Base-by-base conservation (phyloP, 2,888 invertebrate species). In the Acronicta leporina region DNA sequence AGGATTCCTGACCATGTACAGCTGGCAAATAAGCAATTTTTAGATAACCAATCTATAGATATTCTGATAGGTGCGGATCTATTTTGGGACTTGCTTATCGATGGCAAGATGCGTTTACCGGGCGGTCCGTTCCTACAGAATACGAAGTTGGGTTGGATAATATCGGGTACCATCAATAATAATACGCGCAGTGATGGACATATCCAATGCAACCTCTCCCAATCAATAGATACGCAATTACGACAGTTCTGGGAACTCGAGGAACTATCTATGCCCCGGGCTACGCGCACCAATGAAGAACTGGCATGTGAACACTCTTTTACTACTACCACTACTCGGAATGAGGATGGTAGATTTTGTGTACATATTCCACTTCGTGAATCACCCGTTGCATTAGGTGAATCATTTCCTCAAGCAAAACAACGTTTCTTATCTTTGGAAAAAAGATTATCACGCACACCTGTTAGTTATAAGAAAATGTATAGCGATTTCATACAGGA, bases 211-310 rank as follows among this genome's bases (percentile, higher is more conserved):
- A 71, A 75, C 27, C 63, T 71, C 3, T 20, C 63, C 2, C 47
- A 50, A 8, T 16, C 63, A 6, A 41, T 68, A 15, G 57, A 73
- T n/a, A 15, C 7, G 8, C 72, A 72, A 50, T 40, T 73, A 33
- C 48, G 57, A 5, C 49, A 45, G 20, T 74, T 74, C 40, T 77
- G 75, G 77, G 75, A 77, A 43, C 27, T 77, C 0, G 70, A 73
- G 30, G 55, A 62, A 14, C 9, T 51, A 0, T 25, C 47, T 25
- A 2, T 8, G n/a, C 2, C 9, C 7, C 9, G 25, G 20, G 38
- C 13, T 14, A n/a, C 1, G 40, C n/a, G 8, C 8, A 48, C 13
- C 13, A 14, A n/a, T 5, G 49, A 49, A 6, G 38, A 49, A 8
- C n/a, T 2, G 7, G 38, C 9, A n/a, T 49, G 49, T 14, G 49